A percentile compares a stretch with the other conserved stretches of the same genome.
These are phyloP conservation scores for Manacus vitellinus DNA, from an alignment of 2,113 vertebrate species.

Conservation along the genomic window DNA sequence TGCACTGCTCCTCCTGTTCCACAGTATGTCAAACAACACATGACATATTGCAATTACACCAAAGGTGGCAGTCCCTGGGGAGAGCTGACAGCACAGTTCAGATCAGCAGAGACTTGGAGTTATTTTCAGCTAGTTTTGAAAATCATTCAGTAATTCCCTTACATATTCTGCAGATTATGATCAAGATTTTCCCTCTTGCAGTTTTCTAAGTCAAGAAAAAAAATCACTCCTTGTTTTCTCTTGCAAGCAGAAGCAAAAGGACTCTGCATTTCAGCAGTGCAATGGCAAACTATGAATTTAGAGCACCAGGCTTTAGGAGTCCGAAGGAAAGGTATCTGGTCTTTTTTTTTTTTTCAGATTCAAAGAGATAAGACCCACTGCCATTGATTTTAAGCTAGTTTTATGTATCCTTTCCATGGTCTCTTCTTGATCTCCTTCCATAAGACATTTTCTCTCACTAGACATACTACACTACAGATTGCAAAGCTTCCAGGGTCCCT, in stretches of 20 bases:
- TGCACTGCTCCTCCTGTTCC: not conserved
- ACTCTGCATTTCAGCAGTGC: not conserved
- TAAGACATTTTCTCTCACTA: not conserved
- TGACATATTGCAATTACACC: not conserved
- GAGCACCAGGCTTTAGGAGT: not conserved
- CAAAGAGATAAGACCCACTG: not conserved
- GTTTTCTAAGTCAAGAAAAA: not conserved
- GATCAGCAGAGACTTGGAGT: slow-evolving; percentile 1
- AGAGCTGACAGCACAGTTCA: slow-evolving; percentile 13
- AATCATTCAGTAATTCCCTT: not conserved
- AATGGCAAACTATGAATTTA: not conserved
- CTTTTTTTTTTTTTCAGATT: not conserved
- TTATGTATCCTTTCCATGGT: not conserved
- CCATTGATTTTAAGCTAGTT: not conserved
- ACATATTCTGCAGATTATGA: not conserved
- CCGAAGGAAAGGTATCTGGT: not conserved
- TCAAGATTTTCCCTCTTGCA: not conserved
- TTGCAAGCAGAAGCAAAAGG: not conserved
- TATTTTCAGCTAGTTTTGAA: slow-evolving; percentile 36
- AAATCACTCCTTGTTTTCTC: not conserved
- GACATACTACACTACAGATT: not conserved
- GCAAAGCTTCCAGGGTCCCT: not conserved
- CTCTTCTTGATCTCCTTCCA: not conserved
- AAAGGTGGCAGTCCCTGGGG: not conserved
- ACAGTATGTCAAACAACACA: not conserved